Base-by-base conservation (phyloP, 2,113 vertebrate genomes). In the Coregonus clupeaformis region DNA sequence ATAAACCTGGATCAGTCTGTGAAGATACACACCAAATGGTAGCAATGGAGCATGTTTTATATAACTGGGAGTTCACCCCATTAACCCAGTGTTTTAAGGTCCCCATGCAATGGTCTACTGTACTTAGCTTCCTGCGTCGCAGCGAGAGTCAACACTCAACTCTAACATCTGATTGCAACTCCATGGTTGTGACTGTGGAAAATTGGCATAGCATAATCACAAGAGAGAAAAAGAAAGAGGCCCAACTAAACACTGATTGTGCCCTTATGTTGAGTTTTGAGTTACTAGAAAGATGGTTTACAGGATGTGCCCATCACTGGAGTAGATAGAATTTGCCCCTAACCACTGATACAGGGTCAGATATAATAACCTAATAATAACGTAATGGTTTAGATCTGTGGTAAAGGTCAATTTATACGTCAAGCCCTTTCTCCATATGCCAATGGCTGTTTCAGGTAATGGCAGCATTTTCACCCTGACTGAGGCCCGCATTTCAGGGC, bases 11-110 rank as follows among this genome's bases (percentile, higher is more conserved):
- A 74, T 42, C 12, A 66, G 77, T 32, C 57, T 78, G 71, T 73
- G 77, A 79, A 49, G 79, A 66, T 72, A 71, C 76, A 29, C 80
- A 71, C 77, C 83, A 84, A 86, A 69, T 77, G 79, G 73, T 36
- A 81, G 42, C 63, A 87, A 87, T 87, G 84, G 80, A 81, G 78
- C 81, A 47, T 79, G 76, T 32, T 79, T 79, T 73, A 77, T 71
- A 71, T 73, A 69, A 77, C 77, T 52, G 71, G 29, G 47, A 69
- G 71, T 55, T 76, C 62, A 55, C 71, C 52, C 73, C 72, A 76
- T 88, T 83, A 85, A 83, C 68, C 74, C 72, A 27, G 57, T 32
- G 32, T 49, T 80, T 75, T 72, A 47, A 16, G 30, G 75, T 81
- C 79, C 78, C 75, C 3, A 1, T 2, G 13, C 36, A 32, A 71